These are phyloP conservation scores for Tetranychus piercei DNA, from an alignment of 2,888 invertebrate species.

Conservation along the genomic window DNA sequence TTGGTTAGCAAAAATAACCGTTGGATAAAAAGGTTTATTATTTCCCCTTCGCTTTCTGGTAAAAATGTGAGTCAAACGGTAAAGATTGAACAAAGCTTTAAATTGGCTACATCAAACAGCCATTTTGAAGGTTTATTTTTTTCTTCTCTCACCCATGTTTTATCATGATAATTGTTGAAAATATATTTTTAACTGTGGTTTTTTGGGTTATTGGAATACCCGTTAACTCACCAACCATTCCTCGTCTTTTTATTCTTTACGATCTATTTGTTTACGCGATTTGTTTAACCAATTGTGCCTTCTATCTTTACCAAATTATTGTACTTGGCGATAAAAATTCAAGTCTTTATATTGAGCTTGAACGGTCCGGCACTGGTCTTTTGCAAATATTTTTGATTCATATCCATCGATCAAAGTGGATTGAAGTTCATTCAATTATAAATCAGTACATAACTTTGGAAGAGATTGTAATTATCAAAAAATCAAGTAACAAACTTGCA, in stretches of 20 bases:
- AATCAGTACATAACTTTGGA: background rate
- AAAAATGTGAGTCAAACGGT: too few relatives aligned
- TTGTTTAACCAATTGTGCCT: background rate
- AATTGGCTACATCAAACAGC: too few relatives aligned
- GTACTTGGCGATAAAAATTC: background rate
- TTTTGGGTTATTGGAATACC: background rate
- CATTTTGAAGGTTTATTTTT: too few relatives aligned
- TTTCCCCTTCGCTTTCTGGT: too few relatives aligned
- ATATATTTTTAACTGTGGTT: background rate
- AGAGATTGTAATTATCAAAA: background rate
- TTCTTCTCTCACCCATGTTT: background rate
- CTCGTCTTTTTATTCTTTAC: background rate
- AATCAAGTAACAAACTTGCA: background rate
- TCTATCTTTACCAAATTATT: background rate
- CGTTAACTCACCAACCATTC: background rate
- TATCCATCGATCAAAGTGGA: background rate
- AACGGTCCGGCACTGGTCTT: background rate
- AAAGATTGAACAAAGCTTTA: too few relatives aligned
- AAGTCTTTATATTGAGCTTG: background rate
- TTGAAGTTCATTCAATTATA: background rate
- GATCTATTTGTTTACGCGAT: background rate
- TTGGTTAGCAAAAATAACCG: too few relatives aligned
- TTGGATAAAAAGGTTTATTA: too few relatives aligned
- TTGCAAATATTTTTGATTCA: background rate
- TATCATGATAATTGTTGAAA: background rate